phyloP scores from a whole-genome alignment of 2,888 invertebrate genomes.

The Orthosia incerta region DNA sequence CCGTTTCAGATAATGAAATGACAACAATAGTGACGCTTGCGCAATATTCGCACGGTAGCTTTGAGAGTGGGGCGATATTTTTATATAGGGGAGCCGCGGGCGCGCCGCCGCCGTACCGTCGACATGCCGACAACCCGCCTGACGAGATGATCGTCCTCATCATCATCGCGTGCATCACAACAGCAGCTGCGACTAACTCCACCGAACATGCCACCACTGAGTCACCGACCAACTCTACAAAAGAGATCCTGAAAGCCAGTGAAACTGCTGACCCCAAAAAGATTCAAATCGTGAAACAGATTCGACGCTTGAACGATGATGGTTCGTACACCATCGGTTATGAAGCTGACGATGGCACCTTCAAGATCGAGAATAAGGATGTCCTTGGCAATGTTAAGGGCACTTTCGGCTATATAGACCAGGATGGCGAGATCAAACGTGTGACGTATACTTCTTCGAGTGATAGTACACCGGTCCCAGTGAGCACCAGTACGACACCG shows the following conservation, averaged over 20 bases:
- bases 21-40: conserved; percentile 88
- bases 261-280: conserved; percentile 93
- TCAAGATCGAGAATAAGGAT: conserved; percentile 96
- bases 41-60: conserved; percentile 87
- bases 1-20: conserved; percentile 91
- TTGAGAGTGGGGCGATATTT: conserved; percentile 88
- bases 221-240: conserved; percentile 80
- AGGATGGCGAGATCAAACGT: conserved; percentile 94
- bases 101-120: conserved; percentile 85
- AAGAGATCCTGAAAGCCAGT: conserved; percentile 91
- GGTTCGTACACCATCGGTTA: conserved; percentile 96
- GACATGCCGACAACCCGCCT: conserved; percentile 85
- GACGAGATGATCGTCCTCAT: conserved; percentile 86
- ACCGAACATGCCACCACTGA: conserved; percentile 76
- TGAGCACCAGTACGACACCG: conserved; percentile 79
- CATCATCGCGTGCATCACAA: conserved; percentile 80
- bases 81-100: conserved; percentile 87
- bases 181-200: conserved; percentile 74
- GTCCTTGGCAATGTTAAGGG: conserved; percentile 95
- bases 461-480: conserved; percentile 86
- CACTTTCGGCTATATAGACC: conserved; percentile 95
- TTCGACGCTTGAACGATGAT: conserved; percentile 95
- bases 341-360: conserved; percentile 96
- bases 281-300: conserved; percentile 95
- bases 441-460: conserved; percentile 93